Conservation (phyloP, 2,888 invertebrate species). For the Caenorhabditis uteleia region DNA sequence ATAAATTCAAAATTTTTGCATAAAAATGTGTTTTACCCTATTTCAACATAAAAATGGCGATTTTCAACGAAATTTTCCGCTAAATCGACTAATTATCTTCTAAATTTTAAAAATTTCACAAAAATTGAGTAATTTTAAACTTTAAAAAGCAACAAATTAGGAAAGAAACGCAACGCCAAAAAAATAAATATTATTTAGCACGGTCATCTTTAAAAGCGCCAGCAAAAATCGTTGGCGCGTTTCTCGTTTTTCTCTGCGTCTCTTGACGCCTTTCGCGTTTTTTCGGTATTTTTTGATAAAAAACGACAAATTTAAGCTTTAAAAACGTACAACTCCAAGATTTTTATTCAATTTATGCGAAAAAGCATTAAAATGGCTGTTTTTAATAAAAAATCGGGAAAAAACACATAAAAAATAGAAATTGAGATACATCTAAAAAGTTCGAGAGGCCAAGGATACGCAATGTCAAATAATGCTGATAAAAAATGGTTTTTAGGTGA, state of each 20-base stretch:
- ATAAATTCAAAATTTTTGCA: constrained; percentile 2
- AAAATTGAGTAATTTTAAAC: neutral
- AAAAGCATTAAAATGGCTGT: too few relatives aligned
- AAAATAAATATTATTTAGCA: constrained; percentile 14
- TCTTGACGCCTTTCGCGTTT: too few relatives aligned
- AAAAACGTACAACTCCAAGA: too few relatives aligned
- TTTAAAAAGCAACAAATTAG: neutral
- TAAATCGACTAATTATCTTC: neutral
- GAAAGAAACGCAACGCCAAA: neutral
- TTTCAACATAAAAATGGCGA: neutral
- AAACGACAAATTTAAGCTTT: too few relatives aligned
- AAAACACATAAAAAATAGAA: too few relatives aligned
- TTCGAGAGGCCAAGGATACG: too few relatives aligned
- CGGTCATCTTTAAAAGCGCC: constrained; percentile 42
- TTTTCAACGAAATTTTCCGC: neutral
- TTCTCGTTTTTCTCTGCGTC: neutral
- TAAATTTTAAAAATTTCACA: neutral
- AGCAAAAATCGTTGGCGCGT: constrained; percentile 15
- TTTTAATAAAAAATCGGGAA: too few relatives aligned
- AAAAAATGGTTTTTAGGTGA: too few relatives aligned
- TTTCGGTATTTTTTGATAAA: too few relatives aligned
- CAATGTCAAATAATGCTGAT: too few relatives aligned
- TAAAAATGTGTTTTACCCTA: neutral
- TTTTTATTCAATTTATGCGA: too few relatives aligned
- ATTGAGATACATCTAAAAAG: too few relatives aligned